Evolutionary conservation across 2,113 vertebrate species (phyloP), one percentile per base, ranked within the genome.

Genomic region (Penelope pileata): DNA sequence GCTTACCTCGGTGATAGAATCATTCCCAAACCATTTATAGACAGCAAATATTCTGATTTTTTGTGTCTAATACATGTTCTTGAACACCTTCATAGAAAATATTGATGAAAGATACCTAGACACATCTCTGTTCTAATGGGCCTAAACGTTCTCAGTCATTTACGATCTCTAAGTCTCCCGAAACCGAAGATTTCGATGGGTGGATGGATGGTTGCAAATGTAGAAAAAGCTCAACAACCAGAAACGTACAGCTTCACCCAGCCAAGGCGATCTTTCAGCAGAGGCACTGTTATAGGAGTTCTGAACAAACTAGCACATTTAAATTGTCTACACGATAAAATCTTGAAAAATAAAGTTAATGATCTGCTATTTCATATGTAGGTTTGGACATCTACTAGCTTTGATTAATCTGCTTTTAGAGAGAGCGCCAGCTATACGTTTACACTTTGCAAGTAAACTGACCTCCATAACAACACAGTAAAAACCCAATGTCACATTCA

Each of bases 401-500:
- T 94, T 88, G 94, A 97, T 96, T 96, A 97, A 96, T 97, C 95
- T 93, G 94, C 89, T 97, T 98, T 98, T 96, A 97, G 96, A 97
- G 95, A 80, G 96, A 95, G 91, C 50, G 68, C 94, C 83, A 83
- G 94, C 97, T 97, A 94, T 90, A 96, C 96, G 97, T 98, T 97
- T 96, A 96, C 88, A 93, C 86, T 96, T 96, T 86, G 85, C 62
- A 83, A 58, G 84, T 95, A 97, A 97, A 97, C 97, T 97, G 97
- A 98, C 97, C 97, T 97, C 94, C 40, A 50, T 22, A 94, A 88
- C 95, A 97, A 96, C 93, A 96, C 78, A 97, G 93, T 90, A 94
- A 97, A 94, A 97, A 97, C 88, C 84, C 97, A 97, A 96, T 97
- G 97, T 97, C 97, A 98, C 96, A 97, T 98, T 97, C 95, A 96